Evolutionary conservation across 2,113 vertebrate species (phyloP).

Genomic region (Gobiocypris rarus): DNA sequence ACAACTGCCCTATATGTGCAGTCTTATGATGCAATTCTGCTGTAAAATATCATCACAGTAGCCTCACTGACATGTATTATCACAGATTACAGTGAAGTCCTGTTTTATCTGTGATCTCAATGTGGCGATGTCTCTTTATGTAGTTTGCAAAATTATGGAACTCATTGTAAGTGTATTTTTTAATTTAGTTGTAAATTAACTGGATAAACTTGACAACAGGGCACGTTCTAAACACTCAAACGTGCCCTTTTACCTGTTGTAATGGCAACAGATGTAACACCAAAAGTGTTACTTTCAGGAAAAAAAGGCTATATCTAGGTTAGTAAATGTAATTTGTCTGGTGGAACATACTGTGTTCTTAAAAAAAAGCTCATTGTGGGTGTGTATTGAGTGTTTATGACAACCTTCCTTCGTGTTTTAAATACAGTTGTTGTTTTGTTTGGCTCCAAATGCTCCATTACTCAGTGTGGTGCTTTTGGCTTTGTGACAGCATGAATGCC

Average conservation of each 20-base stretch:
- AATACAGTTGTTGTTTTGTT: slow-evolving; percentile 52
- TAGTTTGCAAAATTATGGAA: slow-evolving; percentile 6
- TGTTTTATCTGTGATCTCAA: not conserved
- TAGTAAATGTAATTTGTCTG: not conserved
- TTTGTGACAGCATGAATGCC: slow-evolving; percentile 40
- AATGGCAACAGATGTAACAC: not conserved
- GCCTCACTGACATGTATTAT: not conserved
- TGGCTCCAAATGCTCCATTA: slow-evolving; percentile 36
- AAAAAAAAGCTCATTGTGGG: slow-evolving; percentile 33
- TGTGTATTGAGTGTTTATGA: slow-evolving; percentile 43
- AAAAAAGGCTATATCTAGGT: not conserved
- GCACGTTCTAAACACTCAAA: not conserved
- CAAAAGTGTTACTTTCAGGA: not conserved
- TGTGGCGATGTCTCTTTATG: not conserved
- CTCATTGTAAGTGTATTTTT: not conserved
- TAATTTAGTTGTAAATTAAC: slow-evolving; percentile 26
- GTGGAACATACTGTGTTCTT: not conserved
- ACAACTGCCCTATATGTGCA: not conserved
- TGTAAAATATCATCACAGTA: not conserved
- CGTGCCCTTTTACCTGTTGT: not conserved
- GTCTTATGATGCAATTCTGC: not conserved
- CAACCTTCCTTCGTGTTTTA: slow-evolving; percentile 17
- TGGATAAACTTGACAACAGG: not conserved
- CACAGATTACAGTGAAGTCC: not conserved
- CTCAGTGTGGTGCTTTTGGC: slow-evolving; percentile 43